Conservation (phyloP, 2,113 vertebrate genomes). For the Phainopepla nitens region DNA sequence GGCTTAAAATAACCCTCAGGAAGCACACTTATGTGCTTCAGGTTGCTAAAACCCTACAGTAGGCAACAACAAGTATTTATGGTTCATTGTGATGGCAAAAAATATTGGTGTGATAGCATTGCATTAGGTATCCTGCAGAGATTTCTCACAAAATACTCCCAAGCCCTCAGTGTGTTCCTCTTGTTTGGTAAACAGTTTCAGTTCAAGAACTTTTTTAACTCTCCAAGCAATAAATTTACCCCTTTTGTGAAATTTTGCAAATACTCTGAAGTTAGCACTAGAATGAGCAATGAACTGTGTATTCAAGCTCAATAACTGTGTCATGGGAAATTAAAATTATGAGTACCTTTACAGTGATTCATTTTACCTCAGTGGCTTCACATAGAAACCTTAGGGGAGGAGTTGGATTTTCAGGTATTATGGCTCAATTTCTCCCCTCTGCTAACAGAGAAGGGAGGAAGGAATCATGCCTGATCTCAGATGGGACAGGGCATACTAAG, state of each 20-base stretch:
- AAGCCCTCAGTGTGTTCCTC: not conserved
- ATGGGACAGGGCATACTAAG: not conserved
- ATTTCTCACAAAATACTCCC: not conserved
- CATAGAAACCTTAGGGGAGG: not conserved
- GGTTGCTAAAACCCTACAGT: not conserved
- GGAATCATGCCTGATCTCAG: not conserved
- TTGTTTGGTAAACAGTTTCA: not conserved
- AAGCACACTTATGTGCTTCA: not conserved
- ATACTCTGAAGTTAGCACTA: not conserved
- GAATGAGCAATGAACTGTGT: not conserved
- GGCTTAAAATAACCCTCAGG: not conserved
- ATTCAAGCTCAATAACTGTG: not conserved
- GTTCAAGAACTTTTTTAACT: not conserved
- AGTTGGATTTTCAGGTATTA: not conserved
- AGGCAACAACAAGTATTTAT: not conserved
- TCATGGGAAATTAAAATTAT: constrained; percentile 11
- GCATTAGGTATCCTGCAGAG: not conserved
- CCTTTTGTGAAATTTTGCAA: not conserved
- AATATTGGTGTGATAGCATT: not conserved
- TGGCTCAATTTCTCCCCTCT: not conserved
- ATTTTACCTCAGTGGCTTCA: not conserved
- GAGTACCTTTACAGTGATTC: not conserved
- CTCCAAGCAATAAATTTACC: not conserved
- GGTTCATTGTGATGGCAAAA: not conserved
- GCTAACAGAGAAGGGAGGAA: not conserved